These are phyloP conservation scores for Eolophus roseicapilla DNA, from an alignment of 2,113 vertebrate species.

Conservation along the genomic window DNA sequence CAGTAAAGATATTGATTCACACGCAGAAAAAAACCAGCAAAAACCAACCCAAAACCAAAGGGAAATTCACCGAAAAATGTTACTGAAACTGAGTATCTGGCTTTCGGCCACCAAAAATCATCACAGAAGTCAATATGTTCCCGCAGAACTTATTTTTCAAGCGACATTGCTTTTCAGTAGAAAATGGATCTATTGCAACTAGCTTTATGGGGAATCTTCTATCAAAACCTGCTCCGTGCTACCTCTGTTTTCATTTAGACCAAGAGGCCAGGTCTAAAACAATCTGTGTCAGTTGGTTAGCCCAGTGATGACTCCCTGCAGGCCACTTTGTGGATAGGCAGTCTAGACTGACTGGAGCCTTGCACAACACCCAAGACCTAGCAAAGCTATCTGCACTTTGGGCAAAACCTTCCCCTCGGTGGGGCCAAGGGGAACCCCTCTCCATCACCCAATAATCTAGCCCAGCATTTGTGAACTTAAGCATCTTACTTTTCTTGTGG, in stretches of 20 bases:
- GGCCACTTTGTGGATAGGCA: neutral
- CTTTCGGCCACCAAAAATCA: neutral
- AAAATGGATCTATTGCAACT: neutral
- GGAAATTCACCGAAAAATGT: neutral
- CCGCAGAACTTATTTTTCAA: neutral
- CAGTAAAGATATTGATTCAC: neutral
- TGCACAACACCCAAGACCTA: neutral
- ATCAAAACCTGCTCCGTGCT: neutral
- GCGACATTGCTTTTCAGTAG: neutral
- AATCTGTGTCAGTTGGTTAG: neutral
- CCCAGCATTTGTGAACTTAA: neutral
- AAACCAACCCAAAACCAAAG: neutral
- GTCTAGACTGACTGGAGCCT: neutral
- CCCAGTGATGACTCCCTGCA: neutral
- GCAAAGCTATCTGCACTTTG: neutral
- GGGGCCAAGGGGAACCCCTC: neutral
- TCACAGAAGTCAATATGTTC: neutral
- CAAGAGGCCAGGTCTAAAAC: neutral
- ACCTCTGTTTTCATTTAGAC: neutral
- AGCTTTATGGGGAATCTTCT: neutral
- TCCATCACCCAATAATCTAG: neutral
- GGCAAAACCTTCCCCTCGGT: neutral
- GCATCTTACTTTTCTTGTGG: constrained; percentile 92
- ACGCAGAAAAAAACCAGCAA: neutral
- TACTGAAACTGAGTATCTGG: neutral